Percentiles rank a stretch among this genome's conserved stretches.
Conservation (phyloP, 1,140 invertebrate species). For the Drosophila grimshawi region DNA sequence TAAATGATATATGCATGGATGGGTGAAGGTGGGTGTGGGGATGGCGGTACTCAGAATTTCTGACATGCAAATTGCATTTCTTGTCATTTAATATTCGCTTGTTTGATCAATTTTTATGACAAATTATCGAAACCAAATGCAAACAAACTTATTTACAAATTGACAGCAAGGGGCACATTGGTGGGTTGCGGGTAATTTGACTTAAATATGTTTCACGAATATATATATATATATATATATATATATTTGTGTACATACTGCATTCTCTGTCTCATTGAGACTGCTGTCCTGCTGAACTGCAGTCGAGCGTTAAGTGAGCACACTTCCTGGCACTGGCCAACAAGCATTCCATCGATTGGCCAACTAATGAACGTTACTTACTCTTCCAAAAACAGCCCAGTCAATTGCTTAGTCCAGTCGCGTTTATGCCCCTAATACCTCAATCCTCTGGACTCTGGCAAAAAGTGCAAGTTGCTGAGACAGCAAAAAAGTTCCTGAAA, state of each 20-base stretch:
- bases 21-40: not conserved
- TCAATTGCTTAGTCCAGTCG: not conserved
- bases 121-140: slow-evolving; percentile 63
- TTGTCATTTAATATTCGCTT: slow-evolving; percentile 61
- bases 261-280: slow-evolving; percentile 1
- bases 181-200: not conserved
- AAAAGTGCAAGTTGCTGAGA: slow-evolving; percentile 69
- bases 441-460: not conserved
- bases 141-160: slow-evolving; percentile 7
- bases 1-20: slow-evolving; percentile 39
- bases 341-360: slow-evolving; percentile 18
- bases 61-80: slow-evolving; percentile 81
- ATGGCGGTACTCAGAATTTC: not conserved
- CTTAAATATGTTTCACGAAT: slow-evolving; percentile 8
- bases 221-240: slow-evolving; percentile 2
- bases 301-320: slow-evolving; percentile 36
- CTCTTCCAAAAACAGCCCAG: not conserved
- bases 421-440: not conserved
- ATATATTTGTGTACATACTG: not conserved
- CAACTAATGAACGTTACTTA: slow-evolving; percentile 39
- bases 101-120: slow-evolving; percentile 83
- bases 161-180: not conserved
- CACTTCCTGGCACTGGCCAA: slow-evolving; percentile 30
- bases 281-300: not conserved
- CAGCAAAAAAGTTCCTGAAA: slow-evolving; percentile 24